Base-by-base conservation (phyloP, 2,888 invertebrate genomes). In the Cartodere bifasciata region DNA sequence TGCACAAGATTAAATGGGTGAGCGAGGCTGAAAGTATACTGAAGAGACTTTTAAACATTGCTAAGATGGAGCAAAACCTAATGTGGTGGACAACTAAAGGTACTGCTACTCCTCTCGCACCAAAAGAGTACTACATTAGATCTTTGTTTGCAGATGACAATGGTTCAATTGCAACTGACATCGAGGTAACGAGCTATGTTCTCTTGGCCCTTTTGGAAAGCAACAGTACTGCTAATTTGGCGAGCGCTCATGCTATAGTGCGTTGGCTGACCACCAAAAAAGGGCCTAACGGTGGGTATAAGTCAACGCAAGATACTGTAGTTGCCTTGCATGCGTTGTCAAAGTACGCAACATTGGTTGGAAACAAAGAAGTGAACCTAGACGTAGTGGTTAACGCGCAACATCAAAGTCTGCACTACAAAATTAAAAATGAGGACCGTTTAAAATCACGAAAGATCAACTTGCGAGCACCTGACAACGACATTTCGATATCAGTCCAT, bases 241-340 rank as follows among this genome's bases (percentile, higher is more conserved):
- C 66, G 0, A 61, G 65, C 27, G 70, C 70, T 2, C 55, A 73
- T 24, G 68, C 72, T 6, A 73, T 78, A 2, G 64, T 78, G 1
- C 68, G 75, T 32, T 86, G 85, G 84, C 62, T 87, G 27, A 67
- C 75, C 4, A 64, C 72, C 2, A 76, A 81, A 47, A 62, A 77
- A 23, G 71, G 72, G 35, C 60, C 71, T 3, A 59, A 68, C 3
- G 85, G 85, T 3, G 83, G 82, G 2, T 84, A 84, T 46, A 56
- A 72, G 0, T 75, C 83, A 1, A 83, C 85, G 0, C 84, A 80
- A 63, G 74, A 74, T 43, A 73, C 74, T 0, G 67, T 70, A 2
- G 61, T 74, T 7, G 73, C 69, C 4, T 55, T 75, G 11, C 70
- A 72, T 41, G 73, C 72, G 1, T 48, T 74, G 7, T 60, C 71